Conservation (phyloP, 2,797 vertebrate species). For the Fistularia tabacaria region DNA sequence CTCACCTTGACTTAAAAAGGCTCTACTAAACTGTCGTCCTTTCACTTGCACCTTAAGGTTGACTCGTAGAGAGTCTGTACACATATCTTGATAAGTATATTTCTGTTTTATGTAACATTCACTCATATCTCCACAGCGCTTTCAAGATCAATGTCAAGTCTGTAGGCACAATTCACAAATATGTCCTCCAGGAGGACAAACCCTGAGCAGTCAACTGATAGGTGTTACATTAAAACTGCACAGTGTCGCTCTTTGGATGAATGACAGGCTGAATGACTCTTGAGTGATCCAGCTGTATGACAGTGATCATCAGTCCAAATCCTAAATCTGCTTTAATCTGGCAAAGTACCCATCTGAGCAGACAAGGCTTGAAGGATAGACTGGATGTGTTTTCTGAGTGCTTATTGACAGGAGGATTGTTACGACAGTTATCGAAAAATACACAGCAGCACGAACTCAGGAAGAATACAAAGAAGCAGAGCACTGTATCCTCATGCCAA, state of each 20-base stretch:
- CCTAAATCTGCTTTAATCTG: constrained; percentile 34
- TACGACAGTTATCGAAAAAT: no score
- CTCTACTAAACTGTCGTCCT: no score
- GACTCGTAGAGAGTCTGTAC: no score
- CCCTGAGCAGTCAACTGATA: constrained; percentile 11
- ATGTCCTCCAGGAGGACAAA: constrained; percentile 10
- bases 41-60: no score
- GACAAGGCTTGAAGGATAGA: not conserved
- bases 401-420: not conserved
- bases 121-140: not conserved
- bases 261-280: constrained; percentile 11
- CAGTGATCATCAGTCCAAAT: constrained; percentile 4
- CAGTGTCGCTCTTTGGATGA: constrained; percentile 5
- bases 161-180: not conserved
- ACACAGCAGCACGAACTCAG: no score
- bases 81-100: no score
- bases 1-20: no score
- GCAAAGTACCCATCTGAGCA: constrained; percentile 4
- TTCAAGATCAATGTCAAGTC: not conserved
- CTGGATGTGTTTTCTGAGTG: constrained; percentile 5
- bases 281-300: constrained; percentile 13
- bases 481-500: no score
- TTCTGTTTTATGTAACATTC: not conserved
- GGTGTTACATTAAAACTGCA: constrained; percentile 2
- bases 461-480: no score